Conservation (phyloP, 1,140 invertebrate species). For the Lordiphosa collinella region DNA sequence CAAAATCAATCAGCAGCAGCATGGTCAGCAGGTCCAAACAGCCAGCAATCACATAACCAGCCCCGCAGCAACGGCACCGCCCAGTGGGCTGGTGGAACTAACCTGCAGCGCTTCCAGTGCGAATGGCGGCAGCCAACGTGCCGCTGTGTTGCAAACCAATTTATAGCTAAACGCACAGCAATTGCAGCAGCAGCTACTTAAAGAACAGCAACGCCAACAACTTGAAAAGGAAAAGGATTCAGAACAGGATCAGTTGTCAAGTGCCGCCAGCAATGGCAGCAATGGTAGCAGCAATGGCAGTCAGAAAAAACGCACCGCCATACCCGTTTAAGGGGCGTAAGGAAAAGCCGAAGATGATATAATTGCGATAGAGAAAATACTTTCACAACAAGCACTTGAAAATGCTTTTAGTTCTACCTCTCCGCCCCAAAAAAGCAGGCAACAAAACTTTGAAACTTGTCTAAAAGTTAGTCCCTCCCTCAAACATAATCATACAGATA, state of each 20-base stretch:
- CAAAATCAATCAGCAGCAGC: conserved; percentile 76
- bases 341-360: conserved; percentile 16
- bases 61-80: conserved; percentile 14
- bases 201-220: conserved; percentile 50
- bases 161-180: conserved; percentile 77
- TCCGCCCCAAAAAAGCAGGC: no score
- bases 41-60: conserved; percentile 32
- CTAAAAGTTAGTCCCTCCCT: no score
- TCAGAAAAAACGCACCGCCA: conserved; percentile 65
- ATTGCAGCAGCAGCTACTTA: conserved; percentile 64
- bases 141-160: conserved; percentile 61
- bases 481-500: no score
- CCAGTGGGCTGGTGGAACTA: background rate
- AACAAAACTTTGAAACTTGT: no score
- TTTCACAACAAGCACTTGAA: background rate
- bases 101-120: conserved; percentile 6
- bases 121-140: conserved; percentile 29
- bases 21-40: conserved; percentile 37
- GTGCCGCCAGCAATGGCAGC: conserved; percentile 49
- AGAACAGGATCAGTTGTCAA: conserved; percentile 20
- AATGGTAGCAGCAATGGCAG: conserved; percentile 40
- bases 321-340: conserved; percentile 51
- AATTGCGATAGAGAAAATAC: conserved; percentile 3
- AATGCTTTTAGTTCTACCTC: no score
- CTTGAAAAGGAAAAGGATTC: conserved; percentile 14